Evolutionary conservation across 2,888 invertebrate genomes (phyloP).

Genomic region (Caenorhabditis auriculariae): DNA sequence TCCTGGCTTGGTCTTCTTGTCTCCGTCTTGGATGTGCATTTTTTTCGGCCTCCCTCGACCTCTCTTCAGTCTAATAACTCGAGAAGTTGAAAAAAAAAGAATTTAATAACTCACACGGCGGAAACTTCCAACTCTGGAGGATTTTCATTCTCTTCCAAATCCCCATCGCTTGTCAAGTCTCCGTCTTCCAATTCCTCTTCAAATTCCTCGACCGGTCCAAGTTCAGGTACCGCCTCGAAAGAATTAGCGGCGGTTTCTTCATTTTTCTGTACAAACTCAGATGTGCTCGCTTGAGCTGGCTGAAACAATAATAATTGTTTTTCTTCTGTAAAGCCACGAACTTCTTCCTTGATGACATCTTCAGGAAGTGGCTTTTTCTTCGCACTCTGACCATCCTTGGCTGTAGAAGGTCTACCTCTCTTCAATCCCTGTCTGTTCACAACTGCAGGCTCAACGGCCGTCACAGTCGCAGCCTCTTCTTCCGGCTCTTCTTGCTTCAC

Average conservation of each 20-base stretch:
- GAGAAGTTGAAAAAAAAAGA: background rate
- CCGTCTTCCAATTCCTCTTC: background rate
- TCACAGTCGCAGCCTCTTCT: background rate
- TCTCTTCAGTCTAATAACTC: background rate
- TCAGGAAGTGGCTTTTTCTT: constrained; percentile 4
- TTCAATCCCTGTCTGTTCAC: background rate
- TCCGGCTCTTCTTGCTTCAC: constrained; percentile 11
- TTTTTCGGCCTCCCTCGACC: too few relatives aligned
- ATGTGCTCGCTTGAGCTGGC: too few relatives aligned
- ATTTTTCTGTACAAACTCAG: too few relatives aligned
- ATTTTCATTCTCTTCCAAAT: background rate
- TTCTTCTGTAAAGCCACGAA: too few relatives aligned
- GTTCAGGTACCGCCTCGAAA: background rate
- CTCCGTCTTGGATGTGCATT: background rate
- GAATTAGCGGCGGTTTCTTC: background rate
- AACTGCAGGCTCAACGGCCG: background rate
- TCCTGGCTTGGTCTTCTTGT: constrained; percentile 1
- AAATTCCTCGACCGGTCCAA: background rate
- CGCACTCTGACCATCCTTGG: background rate
- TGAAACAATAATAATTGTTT: too few relatives aligned
- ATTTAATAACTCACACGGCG: background rate
- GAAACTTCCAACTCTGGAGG: background rate
- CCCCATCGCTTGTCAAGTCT: background rate
- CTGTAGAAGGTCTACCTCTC: constrained; percentile 1
- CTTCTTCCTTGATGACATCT: too few relatives aligned